Evolutionary conservation across 2,888 invertebrate genomes (phyloP).

Genomic region (Leucophora obtusa): DNA sequence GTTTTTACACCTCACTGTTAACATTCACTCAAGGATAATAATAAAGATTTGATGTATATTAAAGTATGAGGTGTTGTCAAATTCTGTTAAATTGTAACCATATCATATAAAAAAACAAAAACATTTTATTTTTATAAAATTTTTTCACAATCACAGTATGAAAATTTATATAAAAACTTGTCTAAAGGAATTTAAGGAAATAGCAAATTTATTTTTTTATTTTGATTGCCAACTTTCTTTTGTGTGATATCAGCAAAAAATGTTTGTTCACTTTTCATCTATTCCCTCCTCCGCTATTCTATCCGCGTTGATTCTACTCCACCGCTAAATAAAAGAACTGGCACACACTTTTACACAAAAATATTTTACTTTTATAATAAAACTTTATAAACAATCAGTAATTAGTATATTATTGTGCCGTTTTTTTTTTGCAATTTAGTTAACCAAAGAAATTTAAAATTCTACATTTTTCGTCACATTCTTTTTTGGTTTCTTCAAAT

Average conservation of each 20-base stretch:
- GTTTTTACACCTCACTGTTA: too few species aligned
- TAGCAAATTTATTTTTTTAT: too few species aligned
- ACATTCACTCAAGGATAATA: too few species aligned
- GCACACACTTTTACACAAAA: not conserved
- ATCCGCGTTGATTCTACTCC: not conserved
- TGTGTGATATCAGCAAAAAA: constrained; percentile 54
- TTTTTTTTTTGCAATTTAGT: constrained; percentile 6
- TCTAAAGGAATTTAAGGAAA: not conserved
- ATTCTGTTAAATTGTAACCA: too few species aligned
- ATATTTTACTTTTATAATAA: not conserved
- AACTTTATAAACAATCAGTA: not conserved
- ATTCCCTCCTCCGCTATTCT: not conserved
- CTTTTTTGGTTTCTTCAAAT: too few species aligned
- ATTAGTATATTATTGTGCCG: constrained; percentile 3
- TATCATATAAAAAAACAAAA: too few species aligned
- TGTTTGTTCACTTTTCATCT: too few species aligned
- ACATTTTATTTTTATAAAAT: too few species aligned
- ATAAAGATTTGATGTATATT: too few species aligned
- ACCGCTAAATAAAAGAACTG: constrained; percentile 26
- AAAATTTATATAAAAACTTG: too few species aligned
- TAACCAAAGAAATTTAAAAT: constrained; percentile 34
- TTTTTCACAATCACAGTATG: too few species aligned
- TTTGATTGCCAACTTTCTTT: constrained; percentile 41
- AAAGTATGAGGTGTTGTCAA: too few species aligned
- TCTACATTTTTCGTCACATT: not conserved